phyloP scores from a whole-genome alignment of 2,113 vertebrate species.

The Clinocottus analis region DNA sequence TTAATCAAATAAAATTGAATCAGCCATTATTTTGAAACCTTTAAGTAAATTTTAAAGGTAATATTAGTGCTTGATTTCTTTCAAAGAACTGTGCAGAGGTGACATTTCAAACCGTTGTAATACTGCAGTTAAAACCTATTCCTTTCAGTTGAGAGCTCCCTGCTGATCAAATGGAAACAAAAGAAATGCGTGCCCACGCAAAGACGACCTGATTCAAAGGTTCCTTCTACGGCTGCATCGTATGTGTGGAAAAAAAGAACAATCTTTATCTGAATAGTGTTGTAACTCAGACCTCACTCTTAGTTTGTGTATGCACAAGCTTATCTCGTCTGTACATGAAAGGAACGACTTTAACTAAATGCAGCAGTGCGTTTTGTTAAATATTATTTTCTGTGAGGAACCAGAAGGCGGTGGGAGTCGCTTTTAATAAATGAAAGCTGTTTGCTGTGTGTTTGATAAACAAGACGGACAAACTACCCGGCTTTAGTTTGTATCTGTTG shows the following conservation, averaged over 20 bases:
- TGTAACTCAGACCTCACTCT: conserved; percentile 56
- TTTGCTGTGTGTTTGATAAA: conserved; percentile 53
- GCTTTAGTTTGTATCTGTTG: conserved; percentile 54
- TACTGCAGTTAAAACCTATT: conserved; percentile 21
- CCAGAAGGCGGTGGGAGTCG: conserved; percentile 63
- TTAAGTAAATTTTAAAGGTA: not conserved
- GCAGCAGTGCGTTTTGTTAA: conserved; percentile 73
- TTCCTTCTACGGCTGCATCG: conserved; percentile 38
- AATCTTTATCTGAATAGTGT: conserved; percentile 51
- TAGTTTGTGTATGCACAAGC: conserved; percentile 39
- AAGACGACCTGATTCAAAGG: conserved; percentile 22
- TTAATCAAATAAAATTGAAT: not conserved
- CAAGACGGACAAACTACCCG: conserved; percentile 32
- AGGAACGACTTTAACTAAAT: conserved; percentile 70
- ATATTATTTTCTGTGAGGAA: conserved; percentile 71
- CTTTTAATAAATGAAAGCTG: conserved; percentile 58
- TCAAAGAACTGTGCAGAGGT: conserved; percentile 11
- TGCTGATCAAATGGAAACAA: conserved; percentile 38
- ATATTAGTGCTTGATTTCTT: conserved; percentile 5
- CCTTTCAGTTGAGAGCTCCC: conserved; percentile 18
- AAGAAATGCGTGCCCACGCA: conserved; percentile 10
- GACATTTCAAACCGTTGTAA: conserved; percentile 16
- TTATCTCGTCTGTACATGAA: conserved; percentile 78
- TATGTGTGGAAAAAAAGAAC: conserved; percentile 31
- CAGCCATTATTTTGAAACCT: not conserved